These are phyloP conservation scores for Trisateles emortualis DNA, from an alignment of 2,888 invertebrate genomes.

Conservation along the genomic window DNA sequence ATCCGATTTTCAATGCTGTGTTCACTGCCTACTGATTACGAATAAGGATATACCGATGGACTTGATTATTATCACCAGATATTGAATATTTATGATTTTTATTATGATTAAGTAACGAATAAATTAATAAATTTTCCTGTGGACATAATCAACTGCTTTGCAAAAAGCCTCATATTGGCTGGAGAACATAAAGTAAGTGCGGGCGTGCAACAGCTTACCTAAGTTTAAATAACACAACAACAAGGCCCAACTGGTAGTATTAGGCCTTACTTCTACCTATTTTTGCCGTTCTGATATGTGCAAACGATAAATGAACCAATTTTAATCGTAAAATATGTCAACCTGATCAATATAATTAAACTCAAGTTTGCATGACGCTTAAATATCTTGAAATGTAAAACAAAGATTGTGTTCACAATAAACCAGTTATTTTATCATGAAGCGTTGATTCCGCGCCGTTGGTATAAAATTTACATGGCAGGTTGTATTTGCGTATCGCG, in stretches of 20 bases:
- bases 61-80: neutral
- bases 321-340: neutral
- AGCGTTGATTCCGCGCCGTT: neutral
- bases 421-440: slow-evolving; percentile 1
- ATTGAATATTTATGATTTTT: slow-evolving; percentile 8
- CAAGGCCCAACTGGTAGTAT: too few relatives aligned
- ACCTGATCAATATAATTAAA: neutral
- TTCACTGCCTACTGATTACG: slow-evolving; percentile 17
- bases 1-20: slow-evolving; percentile 11
- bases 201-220: too few relatives aligned
- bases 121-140: neutral
- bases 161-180: too few relatives aligned
- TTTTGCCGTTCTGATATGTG: too few relatives aligned
- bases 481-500: slow-evolving; percentile 6
- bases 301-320: neutral
- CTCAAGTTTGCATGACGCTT: neutral
- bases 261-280: too few relatives aligned
- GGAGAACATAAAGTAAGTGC: too few relatives aligned
- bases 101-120: neutral
- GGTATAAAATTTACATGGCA: slow-evolving; percentile 5
- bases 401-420: neutral
- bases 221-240: too few relatives aligned
- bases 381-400: neutral
- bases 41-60: slow-evolving; percentile 6
- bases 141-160: too few relatives aligned